These are phyloP conservation scores for Meloidogyne floridensis DNA, from an alignment of 1,140 invertebrate species.

Conservation along the genomic window DNA sequence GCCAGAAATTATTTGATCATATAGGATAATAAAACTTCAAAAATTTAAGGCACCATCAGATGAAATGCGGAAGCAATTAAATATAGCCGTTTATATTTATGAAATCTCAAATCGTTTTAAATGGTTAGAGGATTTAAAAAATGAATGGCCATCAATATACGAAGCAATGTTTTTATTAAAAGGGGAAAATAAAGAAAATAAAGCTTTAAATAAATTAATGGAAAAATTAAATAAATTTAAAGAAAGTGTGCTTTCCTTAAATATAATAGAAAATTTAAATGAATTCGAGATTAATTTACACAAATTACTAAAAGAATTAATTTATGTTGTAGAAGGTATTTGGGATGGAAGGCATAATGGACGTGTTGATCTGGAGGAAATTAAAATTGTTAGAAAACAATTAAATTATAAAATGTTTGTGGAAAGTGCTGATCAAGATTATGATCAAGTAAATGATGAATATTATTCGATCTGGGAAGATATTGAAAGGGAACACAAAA, in stretches of 20 bases:
- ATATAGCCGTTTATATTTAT: background rate
- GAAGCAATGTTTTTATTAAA: background rate
- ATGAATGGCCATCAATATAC: background rate
- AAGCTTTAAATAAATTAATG: background rate
- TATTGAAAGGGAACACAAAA: background rate
- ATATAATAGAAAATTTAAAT: background rate
- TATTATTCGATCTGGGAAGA: background rate
- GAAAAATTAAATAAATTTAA: slow-evolving; percentile 1
- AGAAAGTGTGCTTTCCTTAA: background rate
- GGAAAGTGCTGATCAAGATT: background rate
- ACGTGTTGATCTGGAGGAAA: background rate
- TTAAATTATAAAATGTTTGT: background rate
- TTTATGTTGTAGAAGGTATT: slow-evolving; percentile 1
- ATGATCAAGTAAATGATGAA: background rate
- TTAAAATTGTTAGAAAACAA: slow-evolving; percentile 6
- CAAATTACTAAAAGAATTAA: slow-evolving; percentile 10
- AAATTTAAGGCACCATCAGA: background rate
- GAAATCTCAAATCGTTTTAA: background rate
- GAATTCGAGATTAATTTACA: background rate
- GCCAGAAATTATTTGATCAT: too few species aligned
- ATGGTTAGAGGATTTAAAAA: background rate
- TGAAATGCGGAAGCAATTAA: background rate
- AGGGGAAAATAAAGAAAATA: background rate
- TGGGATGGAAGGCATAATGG: background rate
- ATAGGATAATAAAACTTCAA: too few species aligned